phyloP scores from a whole-genome alignment of 92 coral and sea anemone genomes.

The Porites lobata region DNA sequence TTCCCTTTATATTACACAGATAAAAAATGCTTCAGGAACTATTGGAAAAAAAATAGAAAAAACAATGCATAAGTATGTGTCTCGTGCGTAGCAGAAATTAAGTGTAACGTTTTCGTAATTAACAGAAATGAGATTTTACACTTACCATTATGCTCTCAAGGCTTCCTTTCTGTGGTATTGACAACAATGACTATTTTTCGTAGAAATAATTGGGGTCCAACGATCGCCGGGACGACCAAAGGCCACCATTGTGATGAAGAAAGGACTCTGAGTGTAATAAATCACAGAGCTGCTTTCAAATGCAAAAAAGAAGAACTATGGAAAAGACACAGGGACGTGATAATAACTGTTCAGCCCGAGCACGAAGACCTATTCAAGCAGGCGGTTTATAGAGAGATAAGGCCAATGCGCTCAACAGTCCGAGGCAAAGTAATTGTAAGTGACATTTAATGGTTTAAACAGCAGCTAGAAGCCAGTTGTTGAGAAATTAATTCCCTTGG shows the following conservation, averaged over 20 bases:
- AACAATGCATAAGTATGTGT: not conserved
- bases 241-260: slow-evolving; percentile 4
- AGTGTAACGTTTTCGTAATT: not conserved
- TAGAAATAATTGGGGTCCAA: not conserved
- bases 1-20: not conserved
- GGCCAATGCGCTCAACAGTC: slow-evolving; percentile 5
- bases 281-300: not conserved
- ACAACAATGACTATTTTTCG: not conserved
- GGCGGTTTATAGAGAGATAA: slow-evolving; percentile 3
- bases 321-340: not conserved
- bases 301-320: not conserved
- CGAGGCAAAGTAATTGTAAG: not conserved
- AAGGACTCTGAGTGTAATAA: too few relatives aligned
- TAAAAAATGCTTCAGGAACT: not conserved
- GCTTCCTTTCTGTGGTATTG: not conserved
- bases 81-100: not conserved
- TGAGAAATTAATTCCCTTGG: not conserved
- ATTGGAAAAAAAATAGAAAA: not conserved
- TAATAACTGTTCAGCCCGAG: not conserved
- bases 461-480: not conserved
- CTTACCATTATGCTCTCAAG: not conserved
- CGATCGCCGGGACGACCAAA: slow-evolving; percentile 1
- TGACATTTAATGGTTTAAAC: slow-evolving; percentile 1
- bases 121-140: not conserved
- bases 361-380: not conserved